Base-by-base conservation (phyloP, 2,113 vertebrate genomes). In the Polypterus senegalus region DNA sequence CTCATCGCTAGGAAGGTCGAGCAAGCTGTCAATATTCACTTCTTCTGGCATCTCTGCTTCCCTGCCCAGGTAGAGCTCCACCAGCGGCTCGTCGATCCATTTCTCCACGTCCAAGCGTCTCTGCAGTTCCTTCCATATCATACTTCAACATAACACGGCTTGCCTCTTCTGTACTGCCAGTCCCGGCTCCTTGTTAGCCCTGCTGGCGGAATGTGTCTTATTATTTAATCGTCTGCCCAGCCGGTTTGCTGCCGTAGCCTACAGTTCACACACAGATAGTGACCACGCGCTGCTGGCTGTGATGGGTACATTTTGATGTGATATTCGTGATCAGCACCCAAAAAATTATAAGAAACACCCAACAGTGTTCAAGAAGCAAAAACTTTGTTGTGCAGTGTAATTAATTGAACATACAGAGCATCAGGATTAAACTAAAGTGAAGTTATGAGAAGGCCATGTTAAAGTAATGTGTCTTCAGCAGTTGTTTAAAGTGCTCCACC, bases 61-160 rank as follows among this genome's bases (percentile, higher is more conserved):
- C 89, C 83, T 75, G 8, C 87, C 89, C 6, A 54, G 54, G 78
- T 86, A 93, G 8, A 94, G 81, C 67, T 76, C 74, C 69, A 87
- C 86, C 67, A 95, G 66, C 54, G 72, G 63, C 5, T 86, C 86
- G n/a, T 94, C 92, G 65, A 94, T 91, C 92, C 92, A 94, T 66
- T 89, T 89, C 77, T 95, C 92, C 67, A 93, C 80, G 59, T 93
- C 88, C 59, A 94, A 84, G 7, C 91, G 80, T 72, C 74, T 79
- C 81, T 94, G 92, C 58, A 95, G 82, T 81, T 94, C 90, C 61
- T 86, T 85, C 62, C 92, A 27, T 75, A 74, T 94, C 91, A 63
- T 95, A 95, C 63, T 92, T 91, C 6, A 93, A 91, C 0, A 92
- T 95, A 8, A 92, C 91, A 7, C 91, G 79, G 3, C 84, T 10